phyloP scores from a whole-genome alignment of 30 jellyfish, hydroid and myxozoan genomes.

The Rhopilema esculentum region DNA sequence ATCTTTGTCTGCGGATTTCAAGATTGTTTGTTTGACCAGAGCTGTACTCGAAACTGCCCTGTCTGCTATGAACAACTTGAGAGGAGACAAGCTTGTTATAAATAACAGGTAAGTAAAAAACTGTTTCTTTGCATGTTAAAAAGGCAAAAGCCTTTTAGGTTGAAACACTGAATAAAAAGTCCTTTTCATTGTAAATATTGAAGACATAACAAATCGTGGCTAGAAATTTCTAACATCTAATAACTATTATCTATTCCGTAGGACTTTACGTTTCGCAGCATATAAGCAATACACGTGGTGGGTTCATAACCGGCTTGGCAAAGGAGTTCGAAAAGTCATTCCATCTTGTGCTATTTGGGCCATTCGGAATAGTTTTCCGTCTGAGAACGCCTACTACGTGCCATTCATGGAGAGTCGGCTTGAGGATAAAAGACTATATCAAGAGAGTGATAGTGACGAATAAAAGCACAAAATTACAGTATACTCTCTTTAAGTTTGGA shows the following conservation, averaged over 20 bases:
- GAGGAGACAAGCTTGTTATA: slow-evolving; percentile 28
- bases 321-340: slow-evolving; percentile 47
- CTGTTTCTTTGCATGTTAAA: not conserved
- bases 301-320: slow-evolving; percentile 67
- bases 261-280: slow-evolving; percentile 43
- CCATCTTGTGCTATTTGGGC: slow-evolving; percentile 69
- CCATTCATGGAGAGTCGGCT: slow-evolving; percentile 30
- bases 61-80: slow-evolving; percentile 37
- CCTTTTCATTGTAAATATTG: not conserved
- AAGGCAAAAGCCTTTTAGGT: not conserved
- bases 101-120: slow-evolving; percentile 5
- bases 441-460: slow-evolving; percentile 23
- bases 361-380: slow-evolving; percentile 42
- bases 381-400: slow-evolving; percentile 13
- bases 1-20: slow-evolving; percentile 15
- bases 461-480: not conserved
- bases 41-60: slow-evolving; percentile 41
- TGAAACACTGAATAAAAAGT: not conserved
- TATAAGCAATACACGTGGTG: slow-evolving; percentile 73
- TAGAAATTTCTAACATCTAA: not conserved
- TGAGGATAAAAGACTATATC: slow-evolving; percentile 28
- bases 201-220: not conserved
- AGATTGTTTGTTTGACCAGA: slow-evolving; percentile 21
- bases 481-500: not conserved
- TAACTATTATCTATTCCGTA: not conserved